Percentiles rank a stretch among this genome's conserved stretches.
Evolutionary conservation across 2,113 vertebrate species (phyloP).

Genomic region (Callipepla squamata): DNA sequence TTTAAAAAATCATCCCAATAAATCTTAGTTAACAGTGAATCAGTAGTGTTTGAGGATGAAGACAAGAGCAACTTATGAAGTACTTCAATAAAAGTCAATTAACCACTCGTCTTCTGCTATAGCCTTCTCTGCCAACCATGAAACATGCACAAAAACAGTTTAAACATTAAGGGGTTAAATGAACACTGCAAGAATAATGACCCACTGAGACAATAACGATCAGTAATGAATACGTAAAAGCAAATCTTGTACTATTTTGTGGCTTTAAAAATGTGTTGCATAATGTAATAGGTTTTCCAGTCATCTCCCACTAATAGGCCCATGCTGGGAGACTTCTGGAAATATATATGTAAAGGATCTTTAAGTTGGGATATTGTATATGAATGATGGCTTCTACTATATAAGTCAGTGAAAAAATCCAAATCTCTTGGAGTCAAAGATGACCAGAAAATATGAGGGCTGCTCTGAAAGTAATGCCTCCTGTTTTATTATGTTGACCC

Average conservation of each 20-base stretch:
- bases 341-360: background rate
- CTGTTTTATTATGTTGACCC: background rate
- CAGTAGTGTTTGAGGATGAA: slow-evolving; percentile 61
- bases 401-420: background rate
- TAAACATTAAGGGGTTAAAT: background rate
- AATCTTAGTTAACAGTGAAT: slow-evolving; percentile 59
- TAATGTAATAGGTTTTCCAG: background rate
- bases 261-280: background rate
- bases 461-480: background rate
- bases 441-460: background rate
- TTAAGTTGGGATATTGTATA: background rate
- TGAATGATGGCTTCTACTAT: background rate
- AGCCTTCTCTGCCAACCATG: background rate
- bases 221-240: background rate
- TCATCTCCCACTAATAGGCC: background rate
- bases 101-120: slow-evolving; percentile 57
- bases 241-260: background rate
- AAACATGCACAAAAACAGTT: accelerated
- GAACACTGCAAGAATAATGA: background rate
- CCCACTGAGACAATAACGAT: background rate
- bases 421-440: background rate
- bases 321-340: background rate
- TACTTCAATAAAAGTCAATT: slow-evolving; percentile 71
- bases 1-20: slow-evolving; percentile 60
- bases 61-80: slow-evolving; percentile 58